Evolutionary conservation across 1,140 invertebrate species (phyloP).

Genomic region (Hermatobates lingyangjiaoensis): DNA sequence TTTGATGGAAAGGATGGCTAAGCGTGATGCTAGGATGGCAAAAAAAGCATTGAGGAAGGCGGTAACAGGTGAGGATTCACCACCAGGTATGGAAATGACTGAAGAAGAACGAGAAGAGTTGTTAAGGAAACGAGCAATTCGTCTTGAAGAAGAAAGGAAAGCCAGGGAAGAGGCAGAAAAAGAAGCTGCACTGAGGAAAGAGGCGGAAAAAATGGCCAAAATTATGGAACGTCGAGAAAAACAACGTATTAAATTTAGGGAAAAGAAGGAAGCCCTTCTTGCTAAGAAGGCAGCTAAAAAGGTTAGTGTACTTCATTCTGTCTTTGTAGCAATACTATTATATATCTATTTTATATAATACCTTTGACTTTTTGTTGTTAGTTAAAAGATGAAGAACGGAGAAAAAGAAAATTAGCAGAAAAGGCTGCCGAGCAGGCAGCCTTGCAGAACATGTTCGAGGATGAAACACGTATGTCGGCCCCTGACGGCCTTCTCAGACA

Average conservation of each 20-base stretch:
- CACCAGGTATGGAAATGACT: background rate
- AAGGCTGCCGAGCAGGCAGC: constrained; percentile 15
- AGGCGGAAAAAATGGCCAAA: constrained; percentile 11
- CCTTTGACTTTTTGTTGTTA: background rate
- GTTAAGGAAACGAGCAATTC: background rate
- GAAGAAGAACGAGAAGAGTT: background rate
- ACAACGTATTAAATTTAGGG: constrained; percentile 10
- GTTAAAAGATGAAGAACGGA: constrained; percentile 18
- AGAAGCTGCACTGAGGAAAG: constrained; percentile 7
- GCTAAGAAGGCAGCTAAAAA: constrained; percentile 12
- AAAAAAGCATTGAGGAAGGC: constrained; percentile 10
- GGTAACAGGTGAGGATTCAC: background rate
- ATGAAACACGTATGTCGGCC: constrained; percentile 74
- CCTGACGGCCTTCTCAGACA: constrained; percentile 23
- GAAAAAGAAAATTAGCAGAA: constrained; percentile 14
- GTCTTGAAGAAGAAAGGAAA: background rate
- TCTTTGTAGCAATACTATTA: too few species aligned
- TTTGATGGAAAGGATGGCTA: constrained; percentile 13
- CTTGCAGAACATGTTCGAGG: constrained; percentile 47
- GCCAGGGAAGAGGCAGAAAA: background rate
- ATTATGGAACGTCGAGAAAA: constrained; percentile 15
- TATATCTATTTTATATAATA: constrained; percentile 3
- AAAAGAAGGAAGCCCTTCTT: constrained; percentile 13
- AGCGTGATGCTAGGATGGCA: constrained; percentile 14
- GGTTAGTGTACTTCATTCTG: too few species aligned